Base-by-base conservation (phyloP, 2,888 invertebrate genomes). In the Ennomos quercinarius region DNA sequence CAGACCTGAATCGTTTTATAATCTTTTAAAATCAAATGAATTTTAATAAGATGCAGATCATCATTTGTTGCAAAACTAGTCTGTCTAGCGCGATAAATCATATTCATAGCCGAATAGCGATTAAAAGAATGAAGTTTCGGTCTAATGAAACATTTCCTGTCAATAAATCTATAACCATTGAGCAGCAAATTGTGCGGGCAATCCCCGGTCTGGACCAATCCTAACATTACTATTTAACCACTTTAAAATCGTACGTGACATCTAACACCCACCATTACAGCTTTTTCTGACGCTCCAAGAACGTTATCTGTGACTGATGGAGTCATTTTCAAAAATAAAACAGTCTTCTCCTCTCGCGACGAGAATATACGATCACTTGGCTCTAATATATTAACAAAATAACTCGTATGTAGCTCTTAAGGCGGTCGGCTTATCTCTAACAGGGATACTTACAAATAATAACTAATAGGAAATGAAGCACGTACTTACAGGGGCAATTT, bases 311-410 rank as follows among this genome's bases (percentile, higher is more conserved):
- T 91, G 90, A 92, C 74, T 87, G 84, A 91, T 91, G 89, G 84
- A 82, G 87, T 83, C 84, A 89, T 90, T 87, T 84, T 89, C 86
- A 82, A 92, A 91, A 92, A 92, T 91, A 90, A 91, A 89, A 81
- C 86, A 77, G 80, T 83, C 80, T 84, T 83, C 78, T 80, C 65
- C 73, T 79, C 59, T 54, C 46, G 34, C 12, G 48, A 35, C 80
- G 82, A 80, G 83, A 84, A 89, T 81, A 76, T 84, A 89, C 81
- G 87, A 80, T 77, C 85, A 81, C 83, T 84, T 83, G 80, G 83
- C 80, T 82, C 81, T 86, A 87, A 87, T 87, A 87, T 86, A 89
- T 87, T 88, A 89, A 83, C 84, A 82, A 84, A 89, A 86, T 84
- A 84, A 86, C 83, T 80, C 76, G 78, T 80, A 78, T 74, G 80